Conservation (phyloP, 1,140 invertebrate genomes). For the Bicyclus anynana region DNA sequence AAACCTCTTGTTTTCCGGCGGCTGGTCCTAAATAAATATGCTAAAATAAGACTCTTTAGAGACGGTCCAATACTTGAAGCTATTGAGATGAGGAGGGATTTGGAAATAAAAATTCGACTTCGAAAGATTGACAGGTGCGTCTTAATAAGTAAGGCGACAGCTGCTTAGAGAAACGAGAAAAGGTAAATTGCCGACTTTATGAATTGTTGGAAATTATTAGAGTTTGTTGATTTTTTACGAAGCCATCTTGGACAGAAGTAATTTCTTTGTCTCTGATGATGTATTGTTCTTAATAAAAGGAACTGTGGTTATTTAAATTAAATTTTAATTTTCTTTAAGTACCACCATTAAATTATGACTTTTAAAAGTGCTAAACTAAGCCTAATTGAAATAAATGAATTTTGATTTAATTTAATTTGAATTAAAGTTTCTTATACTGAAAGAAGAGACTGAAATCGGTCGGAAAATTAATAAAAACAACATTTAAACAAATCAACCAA, state of each 20-base stretch:
- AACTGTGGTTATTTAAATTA: too few species aligned
- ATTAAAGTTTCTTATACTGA: too few species aligned
- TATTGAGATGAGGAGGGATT: slow-evolving; percentile 56
- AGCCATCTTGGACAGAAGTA: neutral
- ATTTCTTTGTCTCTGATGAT: slow-evolving; percentile 1
- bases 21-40: slow-evolving; percentile 66
- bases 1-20: slow-evolving; percentile 41
- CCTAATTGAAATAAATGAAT: too few species aligned
- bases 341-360: too few species aligned
- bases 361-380: too few species aligned
- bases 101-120: slow-evolving; percentile 63
- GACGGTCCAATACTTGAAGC: slow-evolving; percentile 54
- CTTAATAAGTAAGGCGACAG: slow-evolving; percentile 71
- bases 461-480: too few species aligned
- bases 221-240: slow-evolving; percentile 29
- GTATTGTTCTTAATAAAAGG: slow-evolving; percentile 3
- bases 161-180: slow-evolving; percentile 66
- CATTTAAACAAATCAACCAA: too few species aligned
- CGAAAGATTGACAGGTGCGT: slow-evolving; percentile 75
- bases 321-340: too few species aligned
- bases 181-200: slow-evolving; percentile 71
- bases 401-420: too few species aligned
- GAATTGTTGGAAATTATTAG: slow-evolving; percentile 52
- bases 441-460: too few species aligned
- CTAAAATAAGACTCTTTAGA: slow-evolving; percentile 57